A percentile compares a stretch with the other conserved stretches of the same genome.
Evolutionary conservation across 2,888 invertebrate species (phyloP).

Genomic region (Drosophila melanosoma): DNA sequence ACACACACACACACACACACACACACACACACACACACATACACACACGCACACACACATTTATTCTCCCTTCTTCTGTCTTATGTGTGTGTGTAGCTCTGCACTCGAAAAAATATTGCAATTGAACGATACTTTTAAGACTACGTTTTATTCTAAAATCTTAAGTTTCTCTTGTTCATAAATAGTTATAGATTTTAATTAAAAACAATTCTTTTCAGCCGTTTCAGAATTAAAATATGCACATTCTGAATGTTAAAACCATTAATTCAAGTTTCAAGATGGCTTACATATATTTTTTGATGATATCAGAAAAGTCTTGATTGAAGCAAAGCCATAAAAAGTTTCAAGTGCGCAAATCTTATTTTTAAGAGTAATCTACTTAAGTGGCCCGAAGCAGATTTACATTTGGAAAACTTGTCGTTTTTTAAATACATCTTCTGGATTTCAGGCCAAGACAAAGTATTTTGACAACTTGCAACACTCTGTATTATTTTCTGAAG

Average conservation of each 20-base stretch:
- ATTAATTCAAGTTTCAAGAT: background rate
- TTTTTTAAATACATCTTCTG: background rate
- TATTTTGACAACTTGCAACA: background rate
- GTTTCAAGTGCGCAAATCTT: background rate
- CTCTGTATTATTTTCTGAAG: background rate
- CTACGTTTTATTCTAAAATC: background rate
- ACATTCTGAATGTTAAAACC: background rate
- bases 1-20: slow-evolving; percentile 3
- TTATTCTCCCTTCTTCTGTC: slow-evolving; percentile 1
- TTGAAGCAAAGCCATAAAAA: background rate
- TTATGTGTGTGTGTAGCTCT: slow-evolving; percentile 32
- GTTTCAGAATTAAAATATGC: background rate
- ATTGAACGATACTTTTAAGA: background rate
- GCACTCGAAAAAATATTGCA: background rate
- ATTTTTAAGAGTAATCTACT: background rate
- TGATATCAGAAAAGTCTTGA: background rate
- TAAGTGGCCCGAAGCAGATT: background rate
- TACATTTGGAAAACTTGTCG: background rate
- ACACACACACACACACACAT: slow-evolving; percentile 3
- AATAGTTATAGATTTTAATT: background rate
- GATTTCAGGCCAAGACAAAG: background rate
- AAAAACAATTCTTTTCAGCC: background rate
- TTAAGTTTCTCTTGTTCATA: no score
- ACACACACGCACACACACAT: background rate
- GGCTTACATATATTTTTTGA: background rate